Conservation (phyloP, 1,140 invertebrate species). For the Brachionus sp. region DNA sequence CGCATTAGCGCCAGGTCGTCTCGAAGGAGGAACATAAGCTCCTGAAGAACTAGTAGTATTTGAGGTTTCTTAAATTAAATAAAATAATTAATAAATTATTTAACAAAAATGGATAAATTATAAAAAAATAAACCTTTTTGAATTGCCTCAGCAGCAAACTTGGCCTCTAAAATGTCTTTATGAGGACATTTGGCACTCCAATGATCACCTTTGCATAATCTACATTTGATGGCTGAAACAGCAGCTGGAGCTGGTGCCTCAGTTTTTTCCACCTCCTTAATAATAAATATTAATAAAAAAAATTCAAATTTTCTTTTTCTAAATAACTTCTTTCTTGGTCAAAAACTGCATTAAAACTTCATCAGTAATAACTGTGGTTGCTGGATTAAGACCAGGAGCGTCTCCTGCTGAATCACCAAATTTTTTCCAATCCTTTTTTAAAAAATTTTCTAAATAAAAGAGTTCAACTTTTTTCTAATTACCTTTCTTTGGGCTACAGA, state of each 20-base stretch:
- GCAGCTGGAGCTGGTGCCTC: slow-evolving; percentile 73
- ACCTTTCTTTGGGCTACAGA: slow-evolving; percentile 45
- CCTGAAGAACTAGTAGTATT: slow-evolving; percentile 46
- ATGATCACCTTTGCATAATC: slow-evolving; percentile 86
- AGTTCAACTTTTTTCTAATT: not conserved
- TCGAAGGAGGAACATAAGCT: slow-evolving; percentile 45
- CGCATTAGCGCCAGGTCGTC: slow-evolving; percentile 49
- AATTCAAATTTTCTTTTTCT: not conserved
- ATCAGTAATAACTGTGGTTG: slow-evolving; percentile 37
- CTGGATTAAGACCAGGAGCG: slow-evolving; percentile 37
- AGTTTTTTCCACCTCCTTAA: slow-evolving; percentile 73
- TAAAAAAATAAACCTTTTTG: slow-evolving; percentile 49
- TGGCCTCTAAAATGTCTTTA: slow-evolving; percentile 70
- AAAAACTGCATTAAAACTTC: slow-evolving; percentile 45
- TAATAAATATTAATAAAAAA: not conserved
- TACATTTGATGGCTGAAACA: slow-evolving; percentile 78
- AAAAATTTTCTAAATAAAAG: not conserved
- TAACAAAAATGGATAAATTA: too few species aligned
- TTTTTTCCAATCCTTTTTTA: slow-evolving; percentile 36
- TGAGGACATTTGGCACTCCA: slow-evolving; percentile 95
- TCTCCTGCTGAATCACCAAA: slow-evolving; percentile 35
- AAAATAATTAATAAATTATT: slow-evolving; percentile 12
- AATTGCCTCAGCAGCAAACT: slow-evolving; percentile 45
- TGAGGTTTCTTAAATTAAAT: not conserved
- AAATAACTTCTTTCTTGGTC: slow-evolving; percentile 31